Base-by-base conservation (phyloP, 2,113 vertebrate genomes). In the Octodon degus region DNA sequence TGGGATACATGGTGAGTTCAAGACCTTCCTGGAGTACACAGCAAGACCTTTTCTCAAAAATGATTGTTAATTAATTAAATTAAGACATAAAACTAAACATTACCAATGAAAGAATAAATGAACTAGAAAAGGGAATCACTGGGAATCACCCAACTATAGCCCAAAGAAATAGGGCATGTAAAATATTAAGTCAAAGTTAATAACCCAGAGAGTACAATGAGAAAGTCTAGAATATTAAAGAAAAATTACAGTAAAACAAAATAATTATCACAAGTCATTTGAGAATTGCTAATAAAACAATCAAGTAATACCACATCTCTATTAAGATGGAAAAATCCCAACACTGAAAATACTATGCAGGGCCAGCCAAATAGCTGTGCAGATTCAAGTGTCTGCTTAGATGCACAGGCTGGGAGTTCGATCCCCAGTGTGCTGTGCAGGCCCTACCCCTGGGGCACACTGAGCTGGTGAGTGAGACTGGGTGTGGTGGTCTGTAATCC, bases 71-170 rank as follows among this genome's bases (percentile, higher is more conserved):
- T 40, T 22, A 72, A 37, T n/a, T 72, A 81, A 84, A 72, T 79
- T 43, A 47, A 86, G 79, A 82, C 32, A 86, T 65, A 68, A 86
- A 53, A 37, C 84, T 63, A 63, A 86, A 77, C 86, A 68, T 86
- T 89, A 65, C 55, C 74, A 94, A 67, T 40, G 81, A 91, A 94
- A 62, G 63, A 96, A 60, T 62, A 86, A 95, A 80, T 93, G 40
- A 86, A 83, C 72, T 89, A 30, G 74, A 94, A 90, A 55, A 92
- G 95, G 60, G 65, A 20, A 67, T 89, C 79, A 50, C 47, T 84
- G 30, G 72, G 34, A 50, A 76, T 63, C 43, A 37, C 40, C 16
- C 53, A 79, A 47, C 6, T 47, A 3, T 22, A 91, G 62, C 37
- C 50, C 9, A 79, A 16, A 80, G 50, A 83, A 43, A 63, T n/a